Evolutionary conservation across 2,797 vertebrate species (phyloP), one percentile per base, ranked within the genome.

Genomic region (Novumbra hubbsi): DNA sequence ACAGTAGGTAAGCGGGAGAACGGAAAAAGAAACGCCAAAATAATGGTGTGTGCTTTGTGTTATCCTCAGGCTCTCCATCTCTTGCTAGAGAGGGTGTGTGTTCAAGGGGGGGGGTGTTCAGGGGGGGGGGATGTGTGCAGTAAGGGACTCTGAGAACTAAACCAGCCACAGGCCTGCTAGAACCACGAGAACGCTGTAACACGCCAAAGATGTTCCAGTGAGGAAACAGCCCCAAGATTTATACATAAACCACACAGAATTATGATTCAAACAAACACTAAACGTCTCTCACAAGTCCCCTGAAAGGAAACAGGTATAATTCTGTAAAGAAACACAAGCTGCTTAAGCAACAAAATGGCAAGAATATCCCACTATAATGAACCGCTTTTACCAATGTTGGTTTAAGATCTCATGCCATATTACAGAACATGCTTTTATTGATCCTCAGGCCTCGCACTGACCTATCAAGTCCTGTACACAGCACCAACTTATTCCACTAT

Each of bases 171-270:
- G 21, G 55, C n/a, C 55, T 57, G 3, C 55, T n/a, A 16, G 21
- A 57, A 24, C 76, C 52, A 83, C 77, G 81, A 86, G 75, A 85
- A 68, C 86, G 85, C 87, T 85, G 78, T 80, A 85, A 89, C 89
- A 85, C 88, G 89, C 88, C 83, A 84, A 85, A 87, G 87, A 89
- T 83, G 79, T 24, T 45, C 63, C 77, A 75, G 71, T 77, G 77
- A 75, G 78, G 87, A 80, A 71, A n/a, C 1, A 60, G 84, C 84
- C 86, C 81, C 19, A 15, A 76, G 86, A 85, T 78, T 30, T 69
- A 57, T 57, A 84, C 76, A 82, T 88, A 84, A 84, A 81, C 79
- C 82, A 83, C 65, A 32, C 30, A 78, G 78, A 88, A 88, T 86
- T 84, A 84, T 85, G 81, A 85, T 28, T 32, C 62, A 87, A 84